These are phyloP conservation scores for Orientallactaga bullata DNA, from an alignment of 2,113 vertebrate genomes.

Conservation along the genomic window DNA sequence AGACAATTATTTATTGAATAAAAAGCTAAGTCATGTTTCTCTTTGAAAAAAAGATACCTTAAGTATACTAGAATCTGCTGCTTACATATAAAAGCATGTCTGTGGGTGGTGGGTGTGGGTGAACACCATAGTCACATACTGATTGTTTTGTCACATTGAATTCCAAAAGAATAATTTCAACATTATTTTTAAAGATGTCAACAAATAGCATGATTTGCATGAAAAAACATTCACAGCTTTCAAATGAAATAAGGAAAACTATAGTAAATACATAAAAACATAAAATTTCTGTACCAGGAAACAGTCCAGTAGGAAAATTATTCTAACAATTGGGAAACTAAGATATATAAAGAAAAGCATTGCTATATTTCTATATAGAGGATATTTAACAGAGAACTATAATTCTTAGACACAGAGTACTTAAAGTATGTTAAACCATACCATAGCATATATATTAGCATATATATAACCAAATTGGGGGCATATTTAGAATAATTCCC, in stretches of 20 bases:
- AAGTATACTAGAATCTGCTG: background rate
- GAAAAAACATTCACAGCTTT: conserved; percentile 57
- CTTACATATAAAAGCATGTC: background rate
- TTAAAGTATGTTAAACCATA: conserved; percentile 20
- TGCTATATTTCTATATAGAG: background rate
- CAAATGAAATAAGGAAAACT: conserved; percentile 42
- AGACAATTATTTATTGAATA: conserved; percentile 4
- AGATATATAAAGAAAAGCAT: conserved; percentile 26
- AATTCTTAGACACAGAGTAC: conserved; percentile 18
- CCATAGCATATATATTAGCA: background rate
- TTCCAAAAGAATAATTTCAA: conserved; percentile 31
- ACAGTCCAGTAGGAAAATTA: conserved; percentile 22
- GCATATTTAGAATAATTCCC: conserved; percentile 31
- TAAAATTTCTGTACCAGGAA: background rate
- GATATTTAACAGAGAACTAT: conserved; percentile 20
- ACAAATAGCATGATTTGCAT: background rate
- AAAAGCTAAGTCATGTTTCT: conserved; percentile 41
- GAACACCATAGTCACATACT: background rate
- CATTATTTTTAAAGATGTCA: conserved; percentile 19
- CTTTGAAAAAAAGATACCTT: conserved; percentile 17
- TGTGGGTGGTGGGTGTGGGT: background rate
- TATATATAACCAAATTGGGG: background rate
- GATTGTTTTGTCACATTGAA: conserved; percentile 35
- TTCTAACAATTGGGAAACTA: background rate
- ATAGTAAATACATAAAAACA: conserved; percentile 32